Conservation (phyloP, 1,140 invertebrate species). For the Lysiphlebus fabarum region DNA sequence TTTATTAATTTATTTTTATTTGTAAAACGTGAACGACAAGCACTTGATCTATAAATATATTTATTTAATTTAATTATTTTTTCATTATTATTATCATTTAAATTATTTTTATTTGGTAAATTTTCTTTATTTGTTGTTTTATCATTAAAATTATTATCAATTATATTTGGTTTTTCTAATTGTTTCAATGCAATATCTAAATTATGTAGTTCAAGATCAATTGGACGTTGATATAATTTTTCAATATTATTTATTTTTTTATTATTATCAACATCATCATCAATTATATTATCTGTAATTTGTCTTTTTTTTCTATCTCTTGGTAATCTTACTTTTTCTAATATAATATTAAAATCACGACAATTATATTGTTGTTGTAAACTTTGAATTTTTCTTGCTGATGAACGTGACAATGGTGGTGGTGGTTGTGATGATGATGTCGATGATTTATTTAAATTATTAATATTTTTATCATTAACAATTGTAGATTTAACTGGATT, state of each 20-base stretch:
- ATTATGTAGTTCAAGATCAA: slow-evolving; percentile 21
- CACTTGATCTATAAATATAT: slow-evolving; percentile 8
- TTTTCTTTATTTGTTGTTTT: background rate
- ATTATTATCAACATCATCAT: background rate
- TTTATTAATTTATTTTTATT: slow-evolving; percentile 7
- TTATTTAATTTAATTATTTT: background rate
- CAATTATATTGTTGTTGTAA: slow-evolving; percentile 6
- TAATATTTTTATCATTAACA: background rate
- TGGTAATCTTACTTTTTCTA: background rate
- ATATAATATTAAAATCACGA: slow-evolving; percentile 1
- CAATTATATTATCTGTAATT: background rate
- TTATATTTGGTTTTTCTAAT: background rate
- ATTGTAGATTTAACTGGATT: background rate
- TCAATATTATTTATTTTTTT: background rate
- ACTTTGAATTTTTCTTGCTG: too few species aligned
- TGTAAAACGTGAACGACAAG: slow-evolving; percentile 15
- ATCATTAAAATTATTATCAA: background rate
- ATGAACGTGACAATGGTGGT: too few species aligned
- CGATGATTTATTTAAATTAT: background rate
- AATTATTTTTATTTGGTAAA: background rate
- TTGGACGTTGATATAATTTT: background rate
- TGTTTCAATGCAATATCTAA: slow-evolving; percentile 17
- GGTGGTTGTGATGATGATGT: too few species aligned
- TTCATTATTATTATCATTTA: background rate
- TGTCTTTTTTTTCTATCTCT: background rate